Evolutionary conservation across 2,797 vertebrate genomes (phyloP).

Genomic region (Halcyon smyrnensis): DNA sequence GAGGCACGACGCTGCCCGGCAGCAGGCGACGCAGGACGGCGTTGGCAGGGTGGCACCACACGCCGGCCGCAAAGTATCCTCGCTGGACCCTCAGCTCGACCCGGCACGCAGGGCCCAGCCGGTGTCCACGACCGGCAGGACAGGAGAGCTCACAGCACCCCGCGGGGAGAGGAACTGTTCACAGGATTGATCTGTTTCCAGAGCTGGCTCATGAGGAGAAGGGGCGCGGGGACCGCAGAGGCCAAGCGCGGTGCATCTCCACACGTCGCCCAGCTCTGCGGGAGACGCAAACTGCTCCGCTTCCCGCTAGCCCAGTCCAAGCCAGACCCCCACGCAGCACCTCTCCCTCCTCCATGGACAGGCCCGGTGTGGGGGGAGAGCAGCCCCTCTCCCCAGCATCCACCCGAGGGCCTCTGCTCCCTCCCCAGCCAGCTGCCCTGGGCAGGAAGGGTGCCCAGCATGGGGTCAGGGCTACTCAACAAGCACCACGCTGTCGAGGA

Average conservation of each 20-base stretch:
- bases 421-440: neutral
- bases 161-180: neutral
- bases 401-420: accelerated
- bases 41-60: neutral
- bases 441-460: accelerated
- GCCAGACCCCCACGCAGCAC: neutral
- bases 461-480: neutral
- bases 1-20: neutral
- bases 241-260: neutral
- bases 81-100: neutral
- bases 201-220: neutral
- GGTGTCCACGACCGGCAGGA: neutral
- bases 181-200: neutral
- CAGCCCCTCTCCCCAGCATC: neutral
- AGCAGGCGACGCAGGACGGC: accelerated
- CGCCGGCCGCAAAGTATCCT: neutral
- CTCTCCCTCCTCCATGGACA: neutral
- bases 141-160: neutral
- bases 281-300: neutral
- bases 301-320: neutral
- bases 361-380: accelerated
- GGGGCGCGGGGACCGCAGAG: neutral
- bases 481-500: neutral
- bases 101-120: neutral
- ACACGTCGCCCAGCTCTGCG: neutral